Evolutionary conservation across 2,113 vertebrate genomes (phyloP), one percentile per base, ranked within the genome.

Genomic region (Pholis gunnellus): DNA sequence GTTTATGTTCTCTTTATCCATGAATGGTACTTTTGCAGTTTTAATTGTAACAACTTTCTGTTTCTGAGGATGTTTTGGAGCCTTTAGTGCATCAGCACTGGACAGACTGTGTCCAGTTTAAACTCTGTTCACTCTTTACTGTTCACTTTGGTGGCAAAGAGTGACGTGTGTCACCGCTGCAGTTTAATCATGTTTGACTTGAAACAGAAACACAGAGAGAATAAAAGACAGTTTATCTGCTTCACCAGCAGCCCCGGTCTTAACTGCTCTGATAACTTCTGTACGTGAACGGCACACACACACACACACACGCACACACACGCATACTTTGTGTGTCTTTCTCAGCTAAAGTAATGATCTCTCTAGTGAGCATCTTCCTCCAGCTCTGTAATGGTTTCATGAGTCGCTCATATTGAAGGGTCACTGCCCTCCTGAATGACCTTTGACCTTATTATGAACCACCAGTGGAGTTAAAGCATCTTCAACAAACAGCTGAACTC

Each of bases 261-360:
- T 4, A 34, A n/a, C 48, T 8, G 69, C 38, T 59, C 63, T 18
- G 63, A 87, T 87, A 81, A 80, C 81, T 34, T 73, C 31, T 80
- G 27, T 61, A 31, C 4, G 3, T 31, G 31, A 31, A 31, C 31
- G 4, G 3, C 15, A 36, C 67, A 34, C 66, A 31, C 65, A 20
- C 42, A 48, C n/a, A 36, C 48, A 20, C 29, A 22, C 68, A 38
- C 38, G 1, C 38, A 40, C 38, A 40, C 38, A 40, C 38, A 40
- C 9, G 1, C 38, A 40, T 2, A 40, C 38, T 40, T 9, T 27
- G 54, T 42, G 22, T 38, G 34, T 71, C 52, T 75, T 44, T 75
- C 27, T 48, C 29, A 52, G 29, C 15, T 20, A 7, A 72, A 72
- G n/a, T 73, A 70, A 48, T 74, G 48, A 69, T 46, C 13, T 59